These are phyloP conservation scores for Paramormyrops hopkinsi DNA, from an alignment of 2,797 vertebrate species.

Conservation along the genomic window DNA sequence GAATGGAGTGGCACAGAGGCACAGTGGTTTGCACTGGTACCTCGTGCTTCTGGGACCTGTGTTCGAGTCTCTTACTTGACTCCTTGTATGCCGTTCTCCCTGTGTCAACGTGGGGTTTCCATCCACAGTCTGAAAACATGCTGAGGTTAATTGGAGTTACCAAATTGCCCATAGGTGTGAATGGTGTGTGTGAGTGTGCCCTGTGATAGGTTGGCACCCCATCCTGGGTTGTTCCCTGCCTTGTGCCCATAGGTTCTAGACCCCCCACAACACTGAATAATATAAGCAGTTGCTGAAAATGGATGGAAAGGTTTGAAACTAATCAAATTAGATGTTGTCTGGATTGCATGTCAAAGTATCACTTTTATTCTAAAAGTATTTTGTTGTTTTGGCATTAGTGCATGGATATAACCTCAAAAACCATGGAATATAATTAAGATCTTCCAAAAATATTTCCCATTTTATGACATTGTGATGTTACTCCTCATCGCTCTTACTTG, in stretches of 20 bases:
- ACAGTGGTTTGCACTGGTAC: neutral
- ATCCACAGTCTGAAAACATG: neutral
- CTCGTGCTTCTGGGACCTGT: neutral
- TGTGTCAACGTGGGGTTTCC: neutral
- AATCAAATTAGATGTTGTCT: neutral
- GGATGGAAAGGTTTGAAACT: neutral
- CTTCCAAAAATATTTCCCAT: neutral
- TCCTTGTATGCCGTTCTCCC: neutral
- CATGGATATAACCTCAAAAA: neutral
- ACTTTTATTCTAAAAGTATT: neutral
- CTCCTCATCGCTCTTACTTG: neutral
- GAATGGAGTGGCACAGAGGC: neutral
- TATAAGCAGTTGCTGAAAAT: neutral
- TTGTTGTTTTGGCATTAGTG: neutral
- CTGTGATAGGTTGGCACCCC: neutral
- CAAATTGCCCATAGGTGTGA: neutral
- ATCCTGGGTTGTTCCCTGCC: neutral
- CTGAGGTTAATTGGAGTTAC: neutral
- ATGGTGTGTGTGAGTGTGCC: neutral
- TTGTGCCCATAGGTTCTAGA: neutral
- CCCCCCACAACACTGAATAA: neutral
- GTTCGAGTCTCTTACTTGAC: neutral
- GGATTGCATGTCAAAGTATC: neutral
- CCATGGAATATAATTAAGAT: neutral
- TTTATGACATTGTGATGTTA: neutral